These are phyloP conservation scores for Dascyllus trimaculatus DNA, from an alignment of 2,113 vertebrate species.

Conservation along the genomic window DNA sequence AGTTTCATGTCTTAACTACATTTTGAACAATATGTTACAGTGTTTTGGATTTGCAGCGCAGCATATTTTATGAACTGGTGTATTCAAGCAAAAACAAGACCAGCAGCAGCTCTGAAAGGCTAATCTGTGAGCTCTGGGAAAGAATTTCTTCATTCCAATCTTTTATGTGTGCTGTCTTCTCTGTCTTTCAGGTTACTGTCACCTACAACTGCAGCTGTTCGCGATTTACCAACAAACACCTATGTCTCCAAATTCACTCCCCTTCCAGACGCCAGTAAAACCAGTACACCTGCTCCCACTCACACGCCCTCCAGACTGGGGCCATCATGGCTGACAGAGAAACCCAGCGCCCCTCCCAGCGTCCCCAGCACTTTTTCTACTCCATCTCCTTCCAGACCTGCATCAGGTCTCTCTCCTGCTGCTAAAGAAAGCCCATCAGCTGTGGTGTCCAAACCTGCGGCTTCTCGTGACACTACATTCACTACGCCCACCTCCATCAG, in stretches of 20 bases:
- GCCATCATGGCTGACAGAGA: constrained; percentile 56
- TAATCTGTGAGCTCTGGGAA: background rate
- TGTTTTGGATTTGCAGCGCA: background rate
- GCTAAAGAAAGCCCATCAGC: background rate
- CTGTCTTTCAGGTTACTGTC: constrained; percentile 54
- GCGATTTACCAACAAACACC: constrained; percentile 48
- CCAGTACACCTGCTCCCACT: constrained; percentile 8
- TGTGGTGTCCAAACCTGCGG: constrained; percentile 9
- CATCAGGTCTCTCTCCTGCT: background rate
- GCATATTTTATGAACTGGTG: too few relatives aligned
- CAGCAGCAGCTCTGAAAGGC: background rate
- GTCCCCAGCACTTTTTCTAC: constrained; percentile 17
- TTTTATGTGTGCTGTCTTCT: background rate
- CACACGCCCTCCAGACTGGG: constrained; percentile 46
- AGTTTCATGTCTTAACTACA: background rate
- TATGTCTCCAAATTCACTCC: constrained; percentile 49
- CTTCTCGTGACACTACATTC: background rate
- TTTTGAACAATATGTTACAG: background rate
- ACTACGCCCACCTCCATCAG: constrained; percentile 3
- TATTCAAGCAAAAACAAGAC: too few relatives aligned
- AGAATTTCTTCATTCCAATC: background rate
- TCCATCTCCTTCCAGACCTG: constrained; percentile 5
- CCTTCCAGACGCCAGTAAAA: constrained; percentile 33
- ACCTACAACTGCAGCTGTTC: constrained; percentile 18
- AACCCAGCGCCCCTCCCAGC: constrained; percentile 34